Percentiles rank a stretch among this genome's conserved stretches.
These are phyloP conservation scores for Rotaria sp. DNA, from an alignment of 2,888 invertebrate species.

Conservation along the genomic window DNA sequence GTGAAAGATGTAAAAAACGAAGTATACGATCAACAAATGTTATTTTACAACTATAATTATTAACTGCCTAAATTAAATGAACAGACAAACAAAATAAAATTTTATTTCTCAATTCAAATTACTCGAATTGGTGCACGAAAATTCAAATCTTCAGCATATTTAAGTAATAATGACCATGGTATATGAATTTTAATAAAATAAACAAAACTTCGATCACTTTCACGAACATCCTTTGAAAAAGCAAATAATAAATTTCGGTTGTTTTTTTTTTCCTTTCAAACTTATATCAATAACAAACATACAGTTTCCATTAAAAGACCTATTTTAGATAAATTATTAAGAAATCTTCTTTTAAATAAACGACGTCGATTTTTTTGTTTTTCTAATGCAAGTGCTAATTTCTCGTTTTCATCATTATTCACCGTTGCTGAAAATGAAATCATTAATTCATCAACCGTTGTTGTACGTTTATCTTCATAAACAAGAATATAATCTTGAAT, in stretches of 20 bases:
- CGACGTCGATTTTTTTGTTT: neutral
- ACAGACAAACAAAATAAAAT: neutral
- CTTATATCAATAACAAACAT: neutral
- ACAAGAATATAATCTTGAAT: neutral
- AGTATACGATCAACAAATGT: neutral
- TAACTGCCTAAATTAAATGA: neutral
- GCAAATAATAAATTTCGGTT: neutral
- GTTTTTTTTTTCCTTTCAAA: neutral
- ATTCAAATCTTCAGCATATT: constrained; percentile 29
- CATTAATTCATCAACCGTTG: neutral
- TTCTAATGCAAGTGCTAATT: neutral
- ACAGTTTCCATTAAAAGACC: constrained; percentile 13
- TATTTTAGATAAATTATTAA: neutral
- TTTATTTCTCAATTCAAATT: too few species aligned
- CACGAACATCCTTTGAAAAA: neutral
- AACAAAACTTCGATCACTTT: neutral
- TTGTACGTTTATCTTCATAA: neutral
- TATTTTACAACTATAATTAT: neutral
- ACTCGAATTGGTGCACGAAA: constrained; percentile 23
- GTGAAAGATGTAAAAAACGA: neutral
- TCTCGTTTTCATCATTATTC: neutral
- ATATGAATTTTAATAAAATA: constrained; percentile 6
- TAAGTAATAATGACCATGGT: neutral
- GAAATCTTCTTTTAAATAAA: neutral
- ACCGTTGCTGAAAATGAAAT: neutral